Conservation (phyloP, 2,888 invertebrate species). For the Ceriagrion tenellum region DNA sequence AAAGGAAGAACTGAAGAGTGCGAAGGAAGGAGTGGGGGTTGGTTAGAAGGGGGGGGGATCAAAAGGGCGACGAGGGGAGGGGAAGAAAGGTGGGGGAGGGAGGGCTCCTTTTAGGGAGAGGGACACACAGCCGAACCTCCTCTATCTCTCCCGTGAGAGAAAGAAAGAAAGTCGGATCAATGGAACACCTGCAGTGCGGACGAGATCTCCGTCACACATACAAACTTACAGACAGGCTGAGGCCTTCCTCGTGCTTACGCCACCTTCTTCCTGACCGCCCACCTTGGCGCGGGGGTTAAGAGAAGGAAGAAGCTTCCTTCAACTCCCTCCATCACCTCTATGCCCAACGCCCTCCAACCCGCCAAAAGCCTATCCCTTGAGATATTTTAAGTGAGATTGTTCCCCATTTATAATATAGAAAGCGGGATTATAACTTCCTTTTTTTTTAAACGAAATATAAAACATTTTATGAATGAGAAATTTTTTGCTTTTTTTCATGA, state of each 20-base stretch:
- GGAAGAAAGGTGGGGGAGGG: neutral
- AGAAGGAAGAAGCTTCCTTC: too few species aligned
- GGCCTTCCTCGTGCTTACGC: neutral
- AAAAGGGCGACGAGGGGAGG: neutral
- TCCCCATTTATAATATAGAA: too few species aligned
- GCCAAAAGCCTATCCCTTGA: neutral
- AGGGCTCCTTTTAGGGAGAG: neutral
- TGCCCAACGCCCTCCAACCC: neutral
- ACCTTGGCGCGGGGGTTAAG: neutral
- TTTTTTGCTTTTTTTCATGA: too few species aligned
- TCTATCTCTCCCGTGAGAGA: slow-evolving; percentile 19
- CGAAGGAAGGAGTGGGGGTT: neutral
- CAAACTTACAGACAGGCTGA: neutral
- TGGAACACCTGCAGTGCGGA: slow-evolving; percentile 68
- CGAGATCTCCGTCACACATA: slow-evolving; percentile 2
- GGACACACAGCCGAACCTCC: slow-evolving; percentile 28
- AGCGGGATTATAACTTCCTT: too few species aligned
- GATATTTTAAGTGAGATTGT: too few species aligned
- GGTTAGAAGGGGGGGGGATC: neutral
- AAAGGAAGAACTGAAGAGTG: neutral
- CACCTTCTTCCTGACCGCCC: slow-evolving; percentile 25
- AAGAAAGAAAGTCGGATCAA: slow-evolving; percentile 56
- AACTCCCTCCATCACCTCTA: neutral
- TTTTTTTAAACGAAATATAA: too few species aligned
- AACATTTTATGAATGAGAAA: too few species aligned